Percentiles rank a stretch among this genome's conserved stretches.
phyloP scores from a whole-genome alignment of 2,113 vertebrate species.

The Muntiacus reevesi region DNA sequence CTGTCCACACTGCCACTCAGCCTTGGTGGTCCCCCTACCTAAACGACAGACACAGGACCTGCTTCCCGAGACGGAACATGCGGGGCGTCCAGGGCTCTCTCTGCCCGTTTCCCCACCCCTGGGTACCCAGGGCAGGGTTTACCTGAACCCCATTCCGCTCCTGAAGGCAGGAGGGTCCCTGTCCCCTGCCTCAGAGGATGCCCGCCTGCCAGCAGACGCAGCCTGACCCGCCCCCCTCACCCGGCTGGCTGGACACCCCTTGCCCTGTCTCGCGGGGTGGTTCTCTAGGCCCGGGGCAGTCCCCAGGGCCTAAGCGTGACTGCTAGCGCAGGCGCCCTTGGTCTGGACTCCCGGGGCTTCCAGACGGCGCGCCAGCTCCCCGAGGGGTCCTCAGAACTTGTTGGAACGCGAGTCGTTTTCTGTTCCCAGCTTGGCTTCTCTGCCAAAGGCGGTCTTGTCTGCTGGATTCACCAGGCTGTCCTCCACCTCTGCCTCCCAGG shows the following conservation, averaged over 20 bases:
- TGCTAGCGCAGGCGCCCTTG: fast-evolving
- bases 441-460: not conserved
- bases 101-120: too few relatives aligned
- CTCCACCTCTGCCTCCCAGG: not conserved
- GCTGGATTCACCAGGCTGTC: not conserved
- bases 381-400: fast-evolving
- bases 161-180: too few relatives aligned
- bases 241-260: not conserved
- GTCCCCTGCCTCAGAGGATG: not conserved
- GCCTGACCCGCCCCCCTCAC: too few relatives aligned
- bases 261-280: fast-evolving
- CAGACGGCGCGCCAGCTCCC: not conserved
- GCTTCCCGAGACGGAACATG: fast-evolving
- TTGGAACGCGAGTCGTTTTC: fast-evolving
- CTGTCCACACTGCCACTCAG: not conserved
- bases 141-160: fast-evolving
- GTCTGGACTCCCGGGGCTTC: not conserved
- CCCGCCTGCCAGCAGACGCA: not conserved
- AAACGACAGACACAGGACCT: not conserved
- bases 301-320: not conserved
- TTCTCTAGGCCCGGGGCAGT: not conserved
- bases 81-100: not conserved
- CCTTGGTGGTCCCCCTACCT: not conserved
- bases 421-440: not conserved
- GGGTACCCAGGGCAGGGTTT: too few relatives aligned